Evolutionary conservation across 2,113 vertebrate genomes (phyloP), one percentile per base, ranked within the genome.

Genomic region (Siphamia tubifer): DNA sequence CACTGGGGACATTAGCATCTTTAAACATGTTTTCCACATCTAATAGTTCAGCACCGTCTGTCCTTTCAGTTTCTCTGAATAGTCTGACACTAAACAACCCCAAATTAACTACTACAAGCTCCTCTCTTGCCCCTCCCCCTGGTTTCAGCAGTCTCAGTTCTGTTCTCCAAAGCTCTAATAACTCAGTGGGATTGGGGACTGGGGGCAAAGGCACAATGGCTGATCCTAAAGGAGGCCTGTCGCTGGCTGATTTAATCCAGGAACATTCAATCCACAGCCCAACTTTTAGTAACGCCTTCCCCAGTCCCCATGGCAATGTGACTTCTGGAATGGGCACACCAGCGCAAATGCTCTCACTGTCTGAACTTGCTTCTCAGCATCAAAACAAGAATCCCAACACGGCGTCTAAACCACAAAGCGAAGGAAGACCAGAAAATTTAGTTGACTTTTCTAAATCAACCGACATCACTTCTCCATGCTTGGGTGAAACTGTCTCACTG

Each of bases 181-280:
- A 8, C 8, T 44, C 71, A 10, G 17, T 49, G 66, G 81, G 81
- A 56, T 38, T 42, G 73, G 83, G 42, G 47, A 68, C 51, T 39
- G 56, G 65, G 74, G 51, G 63, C 49, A 82, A 43, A 56, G 51
- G 80, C 5, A 69, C 44, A 23, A 11, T 2, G 1, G 13, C 13
- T 28, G 48, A 78, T 44, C 66, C 72, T 17, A 78, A 73, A 36
- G 93, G 87, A 87, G 90, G 81, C 82, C 90, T 86, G 1, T 97
- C 95, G 4, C 53, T 98, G 72, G 93, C 95, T 42, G 95, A 95
- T 67, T 92, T 97, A 56, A 93, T 95, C 76, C 92, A 93, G 81
- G 92, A 96, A 52, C 93, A 94, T 68, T 92, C 93, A 68, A 90
- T 85, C 77, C 90, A 63, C 51, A 90, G 68, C 68, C 70, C 88